phyloP scores from a whole-genome alignment of 2,797 vertebrate genomes.

The Manis crassicaudata region DNA sequence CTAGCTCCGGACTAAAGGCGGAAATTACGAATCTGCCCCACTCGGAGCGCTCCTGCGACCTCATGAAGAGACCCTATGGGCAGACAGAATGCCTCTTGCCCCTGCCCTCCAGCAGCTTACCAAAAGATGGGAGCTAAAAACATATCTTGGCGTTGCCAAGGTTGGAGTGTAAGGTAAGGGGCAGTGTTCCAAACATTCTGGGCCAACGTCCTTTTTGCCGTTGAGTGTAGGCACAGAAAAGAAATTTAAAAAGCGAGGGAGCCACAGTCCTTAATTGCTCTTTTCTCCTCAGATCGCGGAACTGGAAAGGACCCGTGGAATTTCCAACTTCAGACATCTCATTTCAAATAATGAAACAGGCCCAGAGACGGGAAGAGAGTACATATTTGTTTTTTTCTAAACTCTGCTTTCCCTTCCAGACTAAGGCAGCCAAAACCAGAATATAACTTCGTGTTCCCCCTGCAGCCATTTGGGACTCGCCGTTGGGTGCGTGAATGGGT shows the following conservation, averaged over 20 bases:
- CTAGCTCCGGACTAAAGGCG: neutral
- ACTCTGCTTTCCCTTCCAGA: neutral
- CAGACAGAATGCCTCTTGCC: neutral
- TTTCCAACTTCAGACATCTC: neutral
- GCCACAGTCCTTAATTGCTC: neutral
- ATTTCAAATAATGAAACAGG: constrained; percentile 32
- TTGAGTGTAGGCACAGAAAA: neutral
- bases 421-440: neutral
- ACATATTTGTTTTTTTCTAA: neutral
- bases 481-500: rapidly evolving
- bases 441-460: neutral
- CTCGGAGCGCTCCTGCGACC: neutral
- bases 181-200: neutral
- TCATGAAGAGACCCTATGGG: rapidly evolving
- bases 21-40: neutral
- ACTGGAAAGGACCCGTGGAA: neutral
- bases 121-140: neutral
- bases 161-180: no score
- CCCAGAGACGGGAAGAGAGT: neutral
- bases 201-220: neutral
- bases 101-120: neutral
- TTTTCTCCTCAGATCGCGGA: neutral
- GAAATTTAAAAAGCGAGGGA: neutral
- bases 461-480: no score
- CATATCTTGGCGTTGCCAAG: neutral